Evolutionary conservation across 2,888 invertebrate species (phyloP).

Genomic region (Netelia melanura): DNA sequence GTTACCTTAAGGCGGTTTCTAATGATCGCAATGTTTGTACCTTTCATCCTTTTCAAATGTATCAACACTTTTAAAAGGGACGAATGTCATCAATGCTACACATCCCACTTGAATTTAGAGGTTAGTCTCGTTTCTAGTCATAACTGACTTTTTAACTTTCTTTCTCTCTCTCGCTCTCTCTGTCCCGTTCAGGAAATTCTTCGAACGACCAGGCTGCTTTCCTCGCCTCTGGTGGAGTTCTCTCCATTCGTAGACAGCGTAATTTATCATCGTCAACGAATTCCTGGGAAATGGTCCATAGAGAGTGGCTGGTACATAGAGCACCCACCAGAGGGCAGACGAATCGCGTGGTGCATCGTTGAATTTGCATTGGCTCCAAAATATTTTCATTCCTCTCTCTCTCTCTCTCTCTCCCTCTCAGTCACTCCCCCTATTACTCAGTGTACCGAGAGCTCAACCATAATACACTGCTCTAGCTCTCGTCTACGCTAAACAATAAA

Average conservation of each 20-base stretch:
- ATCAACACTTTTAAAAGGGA: background rate
- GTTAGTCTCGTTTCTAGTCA: slow-evolving; percentile 13
- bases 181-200: slow-evolving; percentile 2
- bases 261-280: slow-evolving; percentile 70
- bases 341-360: slow-evolving; percentile 58
- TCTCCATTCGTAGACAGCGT: slow-evolving; percentile 38
- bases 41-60: slow-evolving; percentile 8
- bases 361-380: slow-evolving; percentile 66
- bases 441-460: slow-evolving; percentile 33
- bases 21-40: slow-evolving; percentile 2
- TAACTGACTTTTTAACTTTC: background rate
- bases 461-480: slow-evolving; percentile 28
- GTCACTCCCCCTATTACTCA: slow-evolving; percentile 29
- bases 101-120: slow-evolving; percentile 18
- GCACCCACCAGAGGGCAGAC: slow-evolving; percentile 30
- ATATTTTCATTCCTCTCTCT: slow-evolving; percentile 32
- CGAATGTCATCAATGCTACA: no score
- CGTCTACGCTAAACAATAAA: slow-evolving; percentile 19
- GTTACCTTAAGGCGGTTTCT: background rate
- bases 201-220: slow-evolving; percentile 40
- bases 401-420: slow-evolving; percentile 15
- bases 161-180: background rate
- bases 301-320: slow-evolving; percentile 10
- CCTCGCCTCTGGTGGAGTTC: slow-evolving; percentile 25
- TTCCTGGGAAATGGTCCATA: slow-evolving; percentile 58